These are phyloP conservation scores for Pseudococcus viburni DNA, from an alignment of 2,888 invertebrate genomes.

Conservation along the genomic window DNA sequence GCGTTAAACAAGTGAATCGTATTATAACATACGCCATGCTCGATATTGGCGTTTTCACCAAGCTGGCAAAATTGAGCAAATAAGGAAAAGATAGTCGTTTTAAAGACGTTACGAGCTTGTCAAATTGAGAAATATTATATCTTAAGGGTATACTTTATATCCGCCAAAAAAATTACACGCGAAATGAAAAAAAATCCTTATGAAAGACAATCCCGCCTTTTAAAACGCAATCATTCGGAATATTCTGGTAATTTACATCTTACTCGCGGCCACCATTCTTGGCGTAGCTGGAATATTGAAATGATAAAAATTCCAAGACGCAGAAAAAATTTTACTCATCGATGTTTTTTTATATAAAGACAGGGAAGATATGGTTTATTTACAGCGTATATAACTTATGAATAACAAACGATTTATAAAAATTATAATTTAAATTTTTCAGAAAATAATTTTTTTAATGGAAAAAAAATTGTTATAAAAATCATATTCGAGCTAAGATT, in stretches of 20 bases:
- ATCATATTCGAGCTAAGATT: constrained; percentile 31
- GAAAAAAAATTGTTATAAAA: constrained; percentile 19
- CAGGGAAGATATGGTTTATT: constrained; percentile 48
- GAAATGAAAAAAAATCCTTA: constrained; percentile 15
- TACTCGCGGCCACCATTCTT: constrained; percentile 5
- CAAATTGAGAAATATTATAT: constrained; percentile 44
- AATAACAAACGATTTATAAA: constrained; percentile 29
- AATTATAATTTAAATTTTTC: background rate
- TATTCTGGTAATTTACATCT: constrained; percentile 40
- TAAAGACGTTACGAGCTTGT: constrained; percentile 44
- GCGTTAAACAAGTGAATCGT: constrained; percentile 44
- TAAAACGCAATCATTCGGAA: constrained; percentile 2
- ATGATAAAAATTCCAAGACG: background rate
- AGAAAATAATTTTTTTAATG: background rate
- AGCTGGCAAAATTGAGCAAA: constrained; percentile 38
- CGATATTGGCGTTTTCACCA: background rate
- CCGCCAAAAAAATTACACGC: constrained; percentile 37
- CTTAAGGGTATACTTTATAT: constrained; percentile 47
- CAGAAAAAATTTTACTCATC: background rate
- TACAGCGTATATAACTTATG: constrained; percentile 21
- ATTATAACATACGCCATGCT: constrained; percentile 31
- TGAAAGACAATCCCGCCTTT: constrained; percentile 9
- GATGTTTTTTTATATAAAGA: background rate
- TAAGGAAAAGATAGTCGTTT: constrained; percentile 38
- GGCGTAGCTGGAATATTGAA: background rate